phyloP scores from a whole-genome alignment of 1,140 invertebrate species.

The Drosophila parvula region DNA sequence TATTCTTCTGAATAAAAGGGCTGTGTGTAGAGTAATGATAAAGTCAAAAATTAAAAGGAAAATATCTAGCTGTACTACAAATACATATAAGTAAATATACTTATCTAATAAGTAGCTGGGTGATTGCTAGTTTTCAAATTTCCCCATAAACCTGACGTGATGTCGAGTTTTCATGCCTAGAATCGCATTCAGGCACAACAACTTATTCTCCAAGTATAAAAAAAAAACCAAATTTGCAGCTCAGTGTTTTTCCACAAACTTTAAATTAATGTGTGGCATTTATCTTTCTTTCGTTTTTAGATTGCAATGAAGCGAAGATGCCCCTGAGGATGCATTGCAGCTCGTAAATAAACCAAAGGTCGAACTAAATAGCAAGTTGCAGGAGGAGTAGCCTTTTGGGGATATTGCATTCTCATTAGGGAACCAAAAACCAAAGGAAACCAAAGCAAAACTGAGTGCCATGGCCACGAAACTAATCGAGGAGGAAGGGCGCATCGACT shows the following conservation, averaged over 20 bases:
- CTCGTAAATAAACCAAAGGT: constrained; percentile 16
- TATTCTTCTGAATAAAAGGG: background rate
- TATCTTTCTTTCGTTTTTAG: constrained; percentile 7
- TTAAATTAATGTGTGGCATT: constrained; percentile 12
- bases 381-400: background rate
- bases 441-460: background rate
- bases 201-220: too few relatives aligned
- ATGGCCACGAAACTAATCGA: constrained; percentile 60
- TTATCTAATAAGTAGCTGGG: too few relatives aligned
- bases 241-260: background rate
- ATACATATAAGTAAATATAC: too few relatives aligned
- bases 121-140: too few relatives aligned
- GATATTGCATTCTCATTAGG: constrained; percentile 22
- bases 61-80: too few relatives aligned
- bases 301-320: constrained; percentile 13
- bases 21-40: too few relatives aligned
- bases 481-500: constrained; percentile 45
- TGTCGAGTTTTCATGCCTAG: too few relatives aligned
- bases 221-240: too few relatives aligned
- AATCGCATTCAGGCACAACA: too few relatives aligned
- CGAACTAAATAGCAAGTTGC: background rate
- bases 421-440: constrained; percentile 8
- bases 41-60: background rate
- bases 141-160: too few relatives aligned
- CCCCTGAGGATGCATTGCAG: constrained; percentile 32